Base-by-base conservation (phyloP, 2,113 vertebrate species). In the Motacilla alba region DNA sequence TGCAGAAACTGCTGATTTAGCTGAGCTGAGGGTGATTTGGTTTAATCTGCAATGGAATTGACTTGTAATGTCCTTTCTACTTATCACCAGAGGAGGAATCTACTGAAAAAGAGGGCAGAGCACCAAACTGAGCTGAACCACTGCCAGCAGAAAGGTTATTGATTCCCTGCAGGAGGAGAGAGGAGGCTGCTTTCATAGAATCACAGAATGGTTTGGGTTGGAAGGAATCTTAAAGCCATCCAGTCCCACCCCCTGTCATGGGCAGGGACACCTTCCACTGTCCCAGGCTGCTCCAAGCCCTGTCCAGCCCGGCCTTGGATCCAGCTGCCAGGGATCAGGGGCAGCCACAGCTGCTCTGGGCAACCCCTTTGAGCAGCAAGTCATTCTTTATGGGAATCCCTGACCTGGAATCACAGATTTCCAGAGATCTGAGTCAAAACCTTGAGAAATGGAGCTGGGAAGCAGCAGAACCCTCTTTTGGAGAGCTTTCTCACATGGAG, bases 121-220 rank as follows among this genome's bases (percentile, higher is more conserved):
- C 83, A 96, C 67, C 81, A 93, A 75, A 44, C 1, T 3, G 56
- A 50, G 68, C 83, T 95, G 79, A 92, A 74, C 9, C 5, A 6
- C 47, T 66, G 83, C 89, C 94, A 95, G 73, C 24, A 63, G 68
- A 82, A 52, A 76, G 64, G 50, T 58, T 94, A 95, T 95, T 62
- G 75, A 93, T 92, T 87, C 66, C 56, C 44, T 81, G 68, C 39
- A 64, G 76, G 80, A 63, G 52, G 33, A 93, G 33, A 33, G 31
- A 7, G 50, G 49, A 39, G 79, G 31, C 47, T 86, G 60, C 37
- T 28, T 50, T 26, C 67, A 69, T 4, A 28, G 63, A 76, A 41
- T 23, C 47, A 9, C 35, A 43, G 21, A 20, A 10, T 49, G 22
- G 26, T 76, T 76, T 62, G 47, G 3, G 16, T 43, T 69, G 47